Base-by-base conservation (phyloP, 2,888 invertebrate genomes). In the Andrena bucephala region DNA sequence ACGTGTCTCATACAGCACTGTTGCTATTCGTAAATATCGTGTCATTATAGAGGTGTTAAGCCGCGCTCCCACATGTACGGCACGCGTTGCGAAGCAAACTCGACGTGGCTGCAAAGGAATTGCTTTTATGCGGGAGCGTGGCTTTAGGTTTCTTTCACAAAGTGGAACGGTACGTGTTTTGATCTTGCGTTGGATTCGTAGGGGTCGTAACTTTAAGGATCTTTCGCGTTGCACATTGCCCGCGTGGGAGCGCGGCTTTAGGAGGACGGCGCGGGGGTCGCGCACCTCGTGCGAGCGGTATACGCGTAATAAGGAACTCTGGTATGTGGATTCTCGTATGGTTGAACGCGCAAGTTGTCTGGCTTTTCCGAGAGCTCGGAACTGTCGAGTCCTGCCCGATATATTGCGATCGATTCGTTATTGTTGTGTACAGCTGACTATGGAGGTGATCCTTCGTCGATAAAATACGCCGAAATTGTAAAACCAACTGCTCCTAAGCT, bases 221-320 rank as follows among this genome's bases (percentile, higher is more conserved):
- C 42, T 3, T 27, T 57, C 24, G 57, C 24, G 8, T 24, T 57
- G 10, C 10, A 27, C 20, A 42, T 4, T 16, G 42, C 5, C 16
- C 42, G 4, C 52, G 52, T 24, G 27, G 20, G 24, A 57, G 24
- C 57, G 57, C 24, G 57, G 57, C 24, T 57, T 57, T 24, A 57
- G 27, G 24, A 8, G 57, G 42, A 16, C 24, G 33, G 24, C 42
- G 29, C 10, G 27, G 2, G 24, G 48, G 54, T 71, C 7, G 42
- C 59, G 16, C 65, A 3, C 10, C 59, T 76, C 83, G 59, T 63
- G 60, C 42, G 33, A 63, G 57, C 42, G 76, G 52, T 75, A 76
- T 54, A 63, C 72, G 62, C 67, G 74, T 72, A 75, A 81, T 63
- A 85, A 88, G 88, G 88, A 88, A 88, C 88, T 88, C 83, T 88